phyloP scores from a whole-genome alignment of 2,113 vertebrate species.

The Xiphias gladius region DNA sequence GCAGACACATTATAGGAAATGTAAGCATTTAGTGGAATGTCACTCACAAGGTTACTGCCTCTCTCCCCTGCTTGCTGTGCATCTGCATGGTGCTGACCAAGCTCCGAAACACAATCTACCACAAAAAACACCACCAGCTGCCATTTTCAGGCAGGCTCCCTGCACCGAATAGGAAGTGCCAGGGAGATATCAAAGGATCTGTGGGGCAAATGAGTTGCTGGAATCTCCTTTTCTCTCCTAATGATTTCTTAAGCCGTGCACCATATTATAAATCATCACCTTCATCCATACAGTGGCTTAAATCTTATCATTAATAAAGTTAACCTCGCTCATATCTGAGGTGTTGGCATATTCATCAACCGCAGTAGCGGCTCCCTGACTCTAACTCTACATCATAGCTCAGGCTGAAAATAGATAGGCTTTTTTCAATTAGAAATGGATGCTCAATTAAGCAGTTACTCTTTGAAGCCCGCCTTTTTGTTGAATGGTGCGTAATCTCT shows the following conservation, averaged over 20 bases:
- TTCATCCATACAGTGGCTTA: slow-evolving; percentile 49
- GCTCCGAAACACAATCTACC: slow-evolving; percentile 84
- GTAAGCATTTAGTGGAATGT: slow-evolving; percentile 84
- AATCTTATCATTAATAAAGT: slow-evolving; percentile 71
- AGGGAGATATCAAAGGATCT: slow-evolving; percentile 77
- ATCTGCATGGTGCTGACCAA: slow-evolving; percentile 85
- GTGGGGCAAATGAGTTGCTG: slow-evolving; percentile 76
- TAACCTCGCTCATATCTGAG: slow-evolving; percentile 65
- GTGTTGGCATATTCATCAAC: slow-evolving; percentile 63
- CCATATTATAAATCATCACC: slow-evolving; percentile 65
- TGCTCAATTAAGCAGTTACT: slow-evolving; percentile 63
- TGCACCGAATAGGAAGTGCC: slow-evolving; percentile 53
- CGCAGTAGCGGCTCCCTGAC: slow-evolving; percentile 14
- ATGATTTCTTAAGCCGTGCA: slow-evolving; percentile 64
- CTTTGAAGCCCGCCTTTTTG: slow-evolving; percentile 59
- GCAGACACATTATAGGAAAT: slow-evolving; percentile 76
- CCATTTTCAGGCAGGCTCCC: slow-evolving; percentile 73
- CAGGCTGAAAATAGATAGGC: slow-evolving; percentile 49
- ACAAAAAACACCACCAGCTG: slow-evolving; percentile 58
- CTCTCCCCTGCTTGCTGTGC: slow-evolving; percentile 76
- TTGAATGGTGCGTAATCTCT: slow-evolving; percentile 51
- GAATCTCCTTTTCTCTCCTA: slow-evolving; percentile 71
- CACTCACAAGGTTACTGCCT: slow-evolving; percentile 85
- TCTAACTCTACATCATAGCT: slow-evolving; percentile 53
- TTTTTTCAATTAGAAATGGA: slow-evolving; percentile 64